phyloP scores from a whole-genome alignment of 2,113 vertebrate genomes.

The Casuarius casuarius region DNA sequence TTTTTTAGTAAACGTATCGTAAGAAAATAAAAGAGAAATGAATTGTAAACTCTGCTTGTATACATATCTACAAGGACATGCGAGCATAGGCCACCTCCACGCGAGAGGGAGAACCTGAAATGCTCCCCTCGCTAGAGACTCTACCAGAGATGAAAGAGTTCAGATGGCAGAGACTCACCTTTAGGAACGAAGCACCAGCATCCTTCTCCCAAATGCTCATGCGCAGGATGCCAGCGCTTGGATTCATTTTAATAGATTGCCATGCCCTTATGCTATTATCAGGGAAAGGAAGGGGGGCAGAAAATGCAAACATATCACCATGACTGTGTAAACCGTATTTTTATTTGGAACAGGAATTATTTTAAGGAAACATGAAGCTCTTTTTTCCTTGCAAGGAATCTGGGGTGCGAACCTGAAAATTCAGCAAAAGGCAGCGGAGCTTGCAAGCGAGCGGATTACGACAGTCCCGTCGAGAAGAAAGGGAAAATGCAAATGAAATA shows the following conservation, averaged over 20 bases:
- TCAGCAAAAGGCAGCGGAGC: conserved; percentile 12
- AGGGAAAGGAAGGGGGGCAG: background rate
- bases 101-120: background rate
- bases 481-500: conserved; percentile 55
- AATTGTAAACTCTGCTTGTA: background rate
- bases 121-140: background rate
- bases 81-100: background rate
- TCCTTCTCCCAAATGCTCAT: background rate
- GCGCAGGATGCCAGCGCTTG: background rate
- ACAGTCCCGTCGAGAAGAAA: conserved; percentile 25
- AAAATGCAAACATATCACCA: background rate
- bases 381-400: background rate
- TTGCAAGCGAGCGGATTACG: conserved; percentile 33
- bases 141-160: background rate
- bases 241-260: background rate
- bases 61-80: background rate
- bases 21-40: conserved; percentile 28
- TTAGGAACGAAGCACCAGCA: background rate
- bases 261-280: background rate
- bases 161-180: background rate
- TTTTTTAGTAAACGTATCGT: background rate
- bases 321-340: background rate
- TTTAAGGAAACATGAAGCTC: conserved; percentile 32
- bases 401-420: conserved; percentile 31
- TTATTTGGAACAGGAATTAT: conserved; percentile 26